phyloP scores from a whole-genome alignment of 2,797 vertebrate species.

The Poeciliopsis presidionis region DNA sequence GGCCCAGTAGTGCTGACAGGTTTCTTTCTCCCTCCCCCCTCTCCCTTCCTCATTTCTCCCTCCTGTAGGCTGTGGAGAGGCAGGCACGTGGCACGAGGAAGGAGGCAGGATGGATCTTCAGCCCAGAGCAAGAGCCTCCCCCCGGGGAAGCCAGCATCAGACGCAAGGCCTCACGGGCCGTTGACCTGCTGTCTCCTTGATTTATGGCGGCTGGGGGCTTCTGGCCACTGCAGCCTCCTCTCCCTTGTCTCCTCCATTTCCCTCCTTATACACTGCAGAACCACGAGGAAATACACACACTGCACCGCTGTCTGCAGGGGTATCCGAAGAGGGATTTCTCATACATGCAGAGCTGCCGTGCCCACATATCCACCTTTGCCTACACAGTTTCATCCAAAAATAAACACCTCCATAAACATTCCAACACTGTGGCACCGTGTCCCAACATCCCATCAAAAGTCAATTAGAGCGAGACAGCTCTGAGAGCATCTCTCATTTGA shows the following conservation, averaged over 20 bases:
- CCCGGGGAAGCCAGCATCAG: slow-evolving; percentile 72
- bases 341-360: slow-evolving; percentile 38
- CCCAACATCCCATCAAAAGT: slow-evolving; percentile 39
- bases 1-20: slow-evolving; percentile 80
- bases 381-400: slow-evolving; percentile 28
- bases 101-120: slow-evolving; percentile 76
- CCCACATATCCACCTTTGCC: not conserved
- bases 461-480: slow-evolving; percentile 42
- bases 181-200: slow-evolving; percentile 79
- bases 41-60: slow-evolving; percentile 57
- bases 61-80: slow-evolving; percentile 65
- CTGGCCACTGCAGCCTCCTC: slow-evolving; percentile 75
- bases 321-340: slow-evolving; percentile 51
- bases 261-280: slow-evolving; percentile 54
- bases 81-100: slow-evolving; percentile 63
- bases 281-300: slow-evolving; percentile 54
- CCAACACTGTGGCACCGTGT: slow-evolving; percentile 33
- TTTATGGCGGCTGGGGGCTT: slow-evolving; percentile 78
- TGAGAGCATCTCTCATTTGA: slow-evolving; percentile 37
- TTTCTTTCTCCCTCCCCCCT: slow-evolving; percentile 66
- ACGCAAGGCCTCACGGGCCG: slow-evolving; percentile 75
- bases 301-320: slow-evolving; percentile 46
- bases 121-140: slow-evolving; percentile 73
- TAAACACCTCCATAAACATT: slow-evolving; percentile 63
- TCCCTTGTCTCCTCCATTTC: slow-evolving; percentile 59